Base-by-base conservation (phyloP, 1,140 invertebrate species). In the Brachionus sp. region DNA sequence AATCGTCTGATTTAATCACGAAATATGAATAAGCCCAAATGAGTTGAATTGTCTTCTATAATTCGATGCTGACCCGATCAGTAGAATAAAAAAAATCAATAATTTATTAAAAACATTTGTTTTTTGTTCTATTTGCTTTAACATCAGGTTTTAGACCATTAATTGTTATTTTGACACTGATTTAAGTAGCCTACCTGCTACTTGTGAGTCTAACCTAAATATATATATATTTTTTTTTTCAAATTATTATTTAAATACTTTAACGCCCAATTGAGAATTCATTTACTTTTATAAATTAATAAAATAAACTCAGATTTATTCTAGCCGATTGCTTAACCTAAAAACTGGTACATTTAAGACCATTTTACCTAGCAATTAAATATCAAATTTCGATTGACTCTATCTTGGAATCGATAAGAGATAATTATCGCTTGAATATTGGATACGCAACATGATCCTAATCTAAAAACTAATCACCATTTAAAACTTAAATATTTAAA, bases 371-470 rank as follows among this genome's bases (percentile, higher is more conserved):
- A 57, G 50, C 50, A 57, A 57, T 57, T 57, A 57, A 57, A 57
- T 57, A 57, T 57, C 50, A 57, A 57, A 57, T 57, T 57, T 7
- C 50, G 19, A 23, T 57, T 57, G 50, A 57, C 50, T 57, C 19
- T 57, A 57, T 57, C 50, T 57, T 57, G 50, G 50, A 57, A 57
- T 57, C 50, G 50, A 57, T 57, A 57, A 57, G 50, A 57, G 50
- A 57, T 57, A 57, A 57, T 57, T 57, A 57, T 57, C 50, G 50
- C 50, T 57, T 57, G 50, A 23, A 57, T 57, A 57, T 57, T 57
- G 50, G 50, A 16, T 57, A 57, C 6, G 50, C 50, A 57, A 57
- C 19, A 19, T 57, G 50, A 57, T 16, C 50, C 50, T 57, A 57
- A 57, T 57, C 50, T 57, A 57, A 57, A 57, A 57, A 57, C 50